Percentiles rank a stretch among this genome's conserved stretches.
Evolutionary conservation across 2,888 invertebrate species (phyloP).

Genomic region (Hemaris fuciformis): DNA sequence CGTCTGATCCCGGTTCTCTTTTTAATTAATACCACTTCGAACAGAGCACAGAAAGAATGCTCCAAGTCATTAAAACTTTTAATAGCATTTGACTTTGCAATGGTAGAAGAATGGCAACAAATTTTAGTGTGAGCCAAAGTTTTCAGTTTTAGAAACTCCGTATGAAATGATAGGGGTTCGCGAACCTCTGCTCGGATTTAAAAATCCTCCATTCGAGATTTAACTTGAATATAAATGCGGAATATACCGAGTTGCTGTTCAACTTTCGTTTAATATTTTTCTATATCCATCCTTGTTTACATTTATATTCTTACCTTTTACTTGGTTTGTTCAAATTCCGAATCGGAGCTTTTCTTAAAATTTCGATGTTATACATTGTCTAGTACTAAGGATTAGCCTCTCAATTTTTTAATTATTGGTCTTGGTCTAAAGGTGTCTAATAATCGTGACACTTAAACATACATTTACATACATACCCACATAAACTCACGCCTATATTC

Average conservation of each 20-base stretch:
- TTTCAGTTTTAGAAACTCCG: constrained; percentile 52
- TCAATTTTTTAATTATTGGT: too few relatives aligned
- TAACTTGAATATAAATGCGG: neutral
- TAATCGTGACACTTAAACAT: too few relatives aligned
- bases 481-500: too few relatives aligned
- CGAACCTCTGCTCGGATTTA: neutral
- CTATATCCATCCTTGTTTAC: neutral
- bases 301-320: neutral
- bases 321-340: too few relatives aligned
- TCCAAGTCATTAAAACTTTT: constrained; percentile 80
- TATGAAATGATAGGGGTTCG: constrained; percentile 36
- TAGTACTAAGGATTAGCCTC: too few relatives aligned
- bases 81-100: constrained; percentile 73
- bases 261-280: neutral
- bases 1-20: constrained; percentile 36
- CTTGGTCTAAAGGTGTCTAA: too few relatives aligned
- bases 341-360: too few relatives aligned
- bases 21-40: constrained; percentile 81
- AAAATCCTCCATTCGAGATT: neutral
- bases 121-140: constrained; percentile 62
- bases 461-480: too few relatives aligned
- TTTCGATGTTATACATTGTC: too few relatives aligned
- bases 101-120: constrained; percentile 58
- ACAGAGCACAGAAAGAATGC: constrained; percentile 75
- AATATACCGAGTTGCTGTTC: neutral